A percentile compares a stretch with the other conserved stretches of the same genome.
These are phyloP conservation scores for Choloepus hoffmanni DNA, from an alignment of 2,113 vertebrate species.

Conservation along the genomic window DNA sequence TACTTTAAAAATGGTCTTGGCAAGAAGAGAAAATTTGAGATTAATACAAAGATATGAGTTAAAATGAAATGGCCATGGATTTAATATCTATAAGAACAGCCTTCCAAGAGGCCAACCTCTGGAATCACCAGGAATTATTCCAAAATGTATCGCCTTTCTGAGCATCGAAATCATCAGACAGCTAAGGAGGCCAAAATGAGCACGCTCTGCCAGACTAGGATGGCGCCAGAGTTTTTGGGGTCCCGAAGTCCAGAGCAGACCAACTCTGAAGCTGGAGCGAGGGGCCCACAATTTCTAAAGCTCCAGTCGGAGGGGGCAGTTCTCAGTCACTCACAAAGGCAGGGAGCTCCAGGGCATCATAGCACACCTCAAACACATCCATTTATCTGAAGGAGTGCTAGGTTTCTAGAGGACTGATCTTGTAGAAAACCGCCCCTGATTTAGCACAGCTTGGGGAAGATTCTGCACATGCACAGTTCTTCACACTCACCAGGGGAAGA, in stretches of 20 bases:
- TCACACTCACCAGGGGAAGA: background rate
- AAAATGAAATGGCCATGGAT: slow-evolving; percentile 17
- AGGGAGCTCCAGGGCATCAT: background rate
- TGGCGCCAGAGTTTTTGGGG: background rate
- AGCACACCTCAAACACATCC: background rate
- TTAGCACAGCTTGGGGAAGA: background rate
- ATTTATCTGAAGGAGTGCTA: background rate
- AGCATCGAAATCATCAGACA: background rate
- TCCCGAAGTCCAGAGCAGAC: background rate
- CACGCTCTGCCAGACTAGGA: background rate
- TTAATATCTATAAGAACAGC: background rate
- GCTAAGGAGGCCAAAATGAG: background rate
- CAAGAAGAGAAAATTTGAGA: slow-evolving; percentile 8
- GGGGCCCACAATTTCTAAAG: background rate
- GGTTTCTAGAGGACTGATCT: background rate
- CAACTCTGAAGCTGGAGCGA: background rate
- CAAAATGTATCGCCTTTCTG: background rate
- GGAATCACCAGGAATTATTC: background rate
- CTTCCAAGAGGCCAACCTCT: background rate
- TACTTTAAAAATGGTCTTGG: background rate
- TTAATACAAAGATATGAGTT: background rate
- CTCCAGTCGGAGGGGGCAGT: background rate
- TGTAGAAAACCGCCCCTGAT: background rate
- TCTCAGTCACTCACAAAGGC: background rate
- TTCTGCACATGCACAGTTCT: background rate